Evolutionary conservation across 2,888 invertebrate species (phyloP).

Genomic region (Geophilus truncorum): DNA sequence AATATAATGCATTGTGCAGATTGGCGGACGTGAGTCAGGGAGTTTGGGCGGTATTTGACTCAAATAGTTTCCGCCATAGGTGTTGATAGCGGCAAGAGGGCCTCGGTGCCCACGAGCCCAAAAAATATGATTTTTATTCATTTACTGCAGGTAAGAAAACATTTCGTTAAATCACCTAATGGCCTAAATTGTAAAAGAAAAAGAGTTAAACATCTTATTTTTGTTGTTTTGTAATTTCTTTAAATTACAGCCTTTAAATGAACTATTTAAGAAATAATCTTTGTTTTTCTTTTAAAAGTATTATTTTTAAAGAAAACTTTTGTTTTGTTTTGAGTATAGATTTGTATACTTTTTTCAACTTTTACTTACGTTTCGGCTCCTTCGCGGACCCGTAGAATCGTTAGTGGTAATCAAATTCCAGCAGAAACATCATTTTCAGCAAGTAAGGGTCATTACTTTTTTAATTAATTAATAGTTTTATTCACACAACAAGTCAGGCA

Average conservation of each 20-base stretch:
- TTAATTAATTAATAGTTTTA: neutral
- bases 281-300: neutral
- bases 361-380: neutral
- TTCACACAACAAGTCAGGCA: neutral
- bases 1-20: neutral
- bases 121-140: neutral
- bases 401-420: neutral
- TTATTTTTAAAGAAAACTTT: neutral
- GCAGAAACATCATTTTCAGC: neutral
- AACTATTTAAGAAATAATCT: neutral
- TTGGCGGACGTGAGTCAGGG: conserved; percentile 6
- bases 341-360: neutral
- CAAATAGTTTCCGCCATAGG: neutral
- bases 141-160: neutral
- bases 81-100: neutral
- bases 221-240: neutral
- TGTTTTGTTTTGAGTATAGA: neutral
- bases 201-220: too few relatives aligned
- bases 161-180: neutral
- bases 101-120: neutral
- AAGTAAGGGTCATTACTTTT: neutral
- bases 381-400: neutral
- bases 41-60: neutral
- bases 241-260: neutral
- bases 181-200: too few relatives aligned